phyloP scores from a whole-genome alignment of 1,140 invertebrate genomes.

The Mya arenaria region DNA sequence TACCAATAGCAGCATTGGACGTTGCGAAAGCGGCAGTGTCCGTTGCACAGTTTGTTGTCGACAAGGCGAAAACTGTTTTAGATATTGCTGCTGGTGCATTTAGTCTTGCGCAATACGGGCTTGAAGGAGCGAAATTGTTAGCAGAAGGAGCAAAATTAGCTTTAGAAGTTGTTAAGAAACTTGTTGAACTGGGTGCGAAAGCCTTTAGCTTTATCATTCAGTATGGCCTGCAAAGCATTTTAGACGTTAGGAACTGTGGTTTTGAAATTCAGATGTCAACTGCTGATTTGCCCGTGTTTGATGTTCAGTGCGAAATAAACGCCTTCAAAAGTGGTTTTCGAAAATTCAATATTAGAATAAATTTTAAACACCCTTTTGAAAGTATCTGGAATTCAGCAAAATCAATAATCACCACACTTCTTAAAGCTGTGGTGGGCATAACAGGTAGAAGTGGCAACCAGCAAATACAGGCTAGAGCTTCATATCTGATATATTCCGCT shows the following conservation, averaged over 20 bases:
- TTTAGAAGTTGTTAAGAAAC: conserved; percentile 25
- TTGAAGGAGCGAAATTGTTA: conserved; percentile 13
- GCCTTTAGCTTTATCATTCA: conserved; percentile 10
- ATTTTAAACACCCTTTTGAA: conserved; percentile 29
- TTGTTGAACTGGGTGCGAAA: conserved; percentile 16
- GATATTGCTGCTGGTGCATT: conserved; percentile 14
- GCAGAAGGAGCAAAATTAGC: conserved; percentile 21
- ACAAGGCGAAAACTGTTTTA: conserved; percentile 25
- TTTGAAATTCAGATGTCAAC: conserved; percentile 16
- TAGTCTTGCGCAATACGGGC: background rate
- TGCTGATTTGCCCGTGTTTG: background rate
- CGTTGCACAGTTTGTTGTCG: conserved; percentile 30
- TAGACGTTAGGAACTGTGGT: conserved; percentile 38
- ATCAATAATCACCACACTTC: background rate
- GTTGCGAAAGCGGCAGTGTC: conserved; percentile 6
- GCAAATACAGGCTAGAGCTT: background rate
- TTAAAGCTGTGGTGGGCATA: background rate
- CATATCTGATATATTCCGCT: background rate
- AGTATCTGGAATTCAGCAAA: conserved; percentile 45
- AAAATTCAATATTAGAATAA: conserved; percentile 10
- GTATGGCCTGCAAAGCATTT: conserved; percentile 26
- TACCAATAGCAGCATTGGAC: conserved; percentile 23
- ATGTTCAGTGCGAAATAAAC: conserved; percentile 30
- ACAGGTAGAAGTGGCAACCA: background rate
- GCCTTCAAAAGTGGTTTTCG: conserved; percentile 8